phyloP scores from a whole-genome alignment of 2,797 vertebrate species.

The Myotis findleyi region DNA sequence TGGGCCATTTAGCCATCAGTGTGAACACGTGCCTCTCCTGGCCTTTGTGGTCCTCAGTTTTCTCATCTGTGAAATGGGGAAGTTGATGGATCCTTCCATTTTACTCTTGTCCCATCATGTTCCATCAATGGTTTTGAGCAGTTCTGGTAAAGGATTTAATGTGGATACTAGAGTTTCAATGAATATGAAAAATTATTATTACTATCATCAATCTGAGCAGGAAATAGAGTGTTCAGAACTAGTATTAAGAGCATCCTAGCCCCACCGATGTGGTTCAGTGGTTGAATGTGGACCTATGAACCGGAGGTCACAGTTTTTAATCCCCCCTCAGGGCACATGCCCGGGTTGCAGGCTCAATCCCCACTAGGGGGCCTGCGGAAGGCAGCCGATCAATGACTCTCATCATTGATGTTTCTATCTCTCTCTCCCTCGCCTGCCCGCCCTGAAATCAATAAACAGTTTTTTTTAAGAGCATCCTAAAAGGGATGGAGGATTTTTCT shows the following conservation, averaged over 20 bases:
- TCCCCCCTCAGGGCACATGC: too few relatives aligned
- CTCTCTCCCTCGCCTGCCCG: too few relatives aligned
- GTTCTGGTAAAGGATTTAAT: conserved; percentile 31
- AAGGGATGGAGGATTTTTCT: conserved; percentile 41
- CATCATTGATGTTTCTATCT: too few relatives aligned
- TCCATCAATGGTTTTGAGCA: conserved; percentile 74
- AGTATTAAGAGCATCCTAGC: not conserved
- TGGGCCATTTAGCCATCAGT: not conserved
- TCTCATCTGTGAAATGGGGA: conserved; percentile 36
- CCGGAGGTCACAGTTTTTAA: too few relatives aligned
- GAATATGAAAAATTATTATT: conserved; percentile 38
- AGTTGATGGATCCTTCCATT: conserved; percentile 2
- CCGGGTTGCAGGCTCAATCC: too few relatives aligned
- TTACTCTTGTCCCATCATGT: conserved; percentile 65
- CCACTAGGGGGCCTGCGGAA: too few relatives aligned
- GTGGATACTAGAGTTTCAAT: conserved; percentile 12
- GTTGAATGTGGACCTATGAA: too few relatives aligned
- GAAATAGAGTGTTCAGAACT: conserved; percentile 50
- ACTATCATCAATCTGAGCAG: conserved; percentile 51
- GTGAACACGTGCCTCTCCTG: not conserved
- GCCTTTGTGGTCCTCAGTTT: conserved; percentile 6
- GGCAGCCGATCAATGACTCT: too few relatives aligned
- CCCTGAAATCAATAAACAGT: too few relatives aligned
- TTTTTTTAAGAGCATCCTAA: not conserved
- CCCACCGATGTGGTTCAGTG: too few relatives aligned